Base-by-base conservation (phyloP, 2,113 vertebrate species). In the Fulica atra region DNA sequence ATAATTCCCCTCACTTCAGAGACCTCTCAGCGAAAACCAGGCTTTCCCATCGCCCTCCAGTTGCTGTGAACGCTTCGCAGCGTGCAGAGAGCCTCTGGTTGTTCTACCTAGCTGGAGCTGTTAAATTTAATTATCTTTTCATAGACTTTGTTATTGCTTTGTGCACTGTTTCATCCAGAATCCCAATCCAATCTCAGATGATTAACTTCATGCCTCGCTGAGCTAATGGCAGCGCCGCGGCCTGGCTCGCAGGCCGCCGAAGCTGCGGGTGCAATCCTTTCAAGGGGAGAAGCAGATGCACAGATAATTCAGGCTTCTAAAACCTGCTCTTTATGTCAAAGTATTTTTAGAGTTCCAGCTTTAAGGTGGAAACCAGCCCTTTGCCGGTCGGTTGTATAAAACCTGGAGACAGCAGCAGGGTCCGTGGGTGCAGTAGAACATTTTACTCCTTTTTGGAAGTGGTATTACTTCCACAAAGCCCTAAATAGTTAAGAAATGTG, bases 231-330 rank as follows among this genome's bases (percentile, higher is more conserved):
- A 72, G 60, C 2, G 9, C 59, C 25, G 72, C 80, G 54, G 88
- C 59, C 54, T 2, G 3, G 54, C 79, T 68, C 18, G 1, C 23
- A 3, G 2, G 13, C 69, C 38, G 68, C 35, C 3, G 2, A 7
- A 11, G 63, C 51, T 16, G 57, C 8, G 8, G 53, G 76, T 11
- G 13, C 24, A 10, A 2, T 6, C 54, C 60, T 48, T 31, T 9
- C 88, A 23, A 31, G 84, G 81, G n/a, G 71, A 79, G 91, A 51
- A 81, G 70, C 93, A 85, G 81, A 73, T 70, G 26, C 59, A 44
- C 76, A 56, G 83, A 93, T 29, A 31, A 59, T 35, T 59, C 59
- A 4, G 25, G 13, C 46, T 50, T 66, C 57, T 69, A 40, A 81
- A 92, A 50, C 31, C 82, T 54, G 38, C 92, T 91, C 40, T 85